Base-by-base conservation (phyloP, 2,113 vertebrate genomes). In the Raja brachyura region DNA sequence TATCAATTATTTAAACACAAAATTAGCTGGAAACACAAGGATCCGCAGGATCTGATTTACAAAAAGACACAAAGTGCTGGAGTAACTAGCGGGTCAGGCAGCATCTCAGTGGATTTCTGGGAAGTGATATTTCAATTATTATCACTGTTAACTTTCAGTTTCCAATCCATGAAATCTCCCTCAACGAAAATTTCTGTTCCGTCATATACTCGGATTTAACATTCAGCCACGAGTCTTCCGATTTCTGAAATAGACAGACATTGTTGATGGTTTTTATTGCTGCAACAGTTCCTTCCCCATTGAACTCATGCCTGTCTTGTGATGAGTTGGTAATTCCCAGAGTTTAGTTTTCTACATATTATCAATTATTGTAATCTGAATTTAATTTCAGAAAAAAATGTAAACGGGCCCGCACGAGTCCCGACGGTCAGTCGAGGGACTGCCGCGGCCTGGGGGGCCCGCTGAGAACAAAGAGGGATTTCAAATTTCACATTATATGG, bases 211-310 rank as follows among this genome's bases (percentile, higher is more conserved):
- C 79, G 10, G 48, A 28, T 63, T 61, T 88, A 14, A 6, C 59
- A 7, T 14, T 63, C 59, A 31, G 59, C 4, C 56, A 61, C 14
- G 5, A 18, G 59, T 2, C 83, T 63, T 88, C 59, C 31, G 14
- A 63, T 33, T 88, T 88, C 61, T 54, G 48, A 7, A 9, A 3
- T 54, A 56, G 39, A 9, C 7, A 56, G 79, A 81, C 14, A 20
- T 20, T 2, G n/a, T 31, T 77, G 13, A 22, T 25, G 81, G 48
- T 90, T 68, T 90, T 31, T 68, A 39, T 74, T 92, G 39, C 33
- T 74, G 68, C 90, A 92, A 92, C 28, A 92, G 66, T 73, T 92
- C 90, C 90, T 92, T 88, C 90, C 39, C 5, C 39, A 73, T 54
- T 92, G 11, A 73, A 54, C 9, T 56, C n/a, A 31, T 88, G 59